Base-by-base conservation (phyloP, 2,888 invertebrate species). In the Diplolepis rosae region DNA sequence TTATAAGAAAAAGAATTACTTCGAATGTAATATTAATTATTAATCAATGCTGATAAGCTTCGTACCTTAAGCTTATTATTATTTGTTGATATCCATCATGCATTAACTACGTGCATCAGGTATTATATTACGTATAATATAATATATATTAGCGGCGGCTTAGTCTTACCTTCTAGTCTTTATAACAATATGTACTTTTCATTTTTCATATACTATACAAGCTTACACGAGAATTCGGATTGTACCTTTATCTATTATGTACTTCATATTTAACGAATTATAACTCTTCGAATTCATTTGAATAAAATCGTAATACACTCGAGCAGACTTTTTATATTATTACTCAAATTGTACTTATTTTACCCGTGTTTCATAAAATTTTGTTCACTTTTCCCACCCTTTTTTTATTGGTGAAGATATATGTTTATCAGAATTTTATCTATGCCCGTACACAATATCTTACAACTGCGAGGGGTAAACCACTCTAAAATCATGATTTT, bases 381-480 rank as follows among this genome's bases (percentile, higher is more conserved):
- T n/a, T n/a, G n/a, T n/a, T n/a, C n/a, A n/a, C n/a, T n/a, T n/a
- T n/a, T n/a, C n/a, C n/a, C n/a, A n/a, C n/a, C n/a, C n/a, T n/a
- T n/a, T n/a, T n/a, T n/a, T n/a, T n/a, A n/a, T n/a, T n/a, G n/a
- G n/a, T n/a, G n/a, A 42, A 35, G 27, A 66, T 13, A 24, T 11
- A 51, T 51, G 45, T 65, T 51, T 82, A 85, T 65, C 70, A 91
- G 91, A 91, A 91, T 80, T 91, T 88, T 72, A 80, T 91, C 22
- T 91, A 91, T 75, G 89, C 89, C 52, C 86, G 91, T 50, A 82
- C 83, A 0, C 85, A 87, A 22, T 91, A 87, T 73, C 90, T 91
- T 11, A 91, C 91, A 0, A 80, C 90, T 5, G 87, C 90, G 1
- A 90, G 91, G 90, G 91, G 91, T 73, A 85, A 87, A n/a, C n/a